Percentiles rank a stretch among this genome's conserved stretches.
phyloP scores from a whole-genome alignment of 2,797 vertebrate species.

The Xyrichtys novacula region DNA sequence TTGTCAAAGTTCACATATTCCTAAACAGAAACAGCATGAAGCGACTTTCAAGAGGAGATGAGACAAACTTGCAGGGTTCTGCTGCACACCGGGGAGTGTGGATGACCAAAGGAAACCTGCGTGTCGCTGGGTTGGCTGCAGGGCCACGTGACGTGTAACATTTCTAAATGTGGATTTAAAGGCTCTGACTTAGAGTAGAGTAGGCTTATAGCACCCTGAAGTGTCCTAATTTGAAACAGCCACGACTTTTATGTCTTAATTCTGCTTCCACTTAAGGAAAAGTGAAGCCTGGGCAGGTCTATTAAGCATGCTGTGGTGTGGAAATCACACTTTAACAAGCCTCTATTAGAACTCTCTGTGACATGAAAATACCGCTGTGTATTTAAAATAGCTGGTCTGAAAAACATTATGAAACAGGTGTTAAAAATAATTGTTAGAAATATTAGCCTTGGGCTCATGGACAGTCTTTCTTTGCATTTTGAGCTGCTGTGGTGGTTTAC shows the following conservation, averaged over 20 bases:
- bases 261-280: not conserved
- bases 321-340: not conserved
- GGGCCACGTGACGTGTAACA: constrained; percentile 9
- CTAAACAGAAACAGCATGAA: not conserved
- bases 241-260: not conserved
- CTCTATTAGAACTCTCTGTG: not conserved
- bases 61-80: constrained; percentile 18
- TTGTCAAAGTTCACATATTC: constrained; percentile 10
- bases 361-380: not conserved
- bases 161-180: constrained; percentile 19
- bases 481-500: not conserved
- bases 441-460: not conserved
- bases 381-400: not conserved
- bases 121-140: constrained; percentile 4
- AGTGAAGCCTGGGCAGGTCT: not conserved
- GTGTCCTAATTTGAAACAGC: not conserved
- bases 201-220: too few relatives aligned
- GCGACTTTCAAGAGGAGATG: constrained; percentile 27
- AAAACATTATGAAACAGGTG: not conserved
- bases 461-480: not conserved
- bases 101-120: constrained; percentile 34
- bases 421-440: not conserved
- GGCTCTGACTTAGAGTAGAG: not conserved
- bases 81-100: constrained; percentile 28
- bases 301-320: not conserved